Evolutionary conservation across 2,797 vertebrate genomes (phyloP).

Genomic region (Scolopax rusticola): DNA sequence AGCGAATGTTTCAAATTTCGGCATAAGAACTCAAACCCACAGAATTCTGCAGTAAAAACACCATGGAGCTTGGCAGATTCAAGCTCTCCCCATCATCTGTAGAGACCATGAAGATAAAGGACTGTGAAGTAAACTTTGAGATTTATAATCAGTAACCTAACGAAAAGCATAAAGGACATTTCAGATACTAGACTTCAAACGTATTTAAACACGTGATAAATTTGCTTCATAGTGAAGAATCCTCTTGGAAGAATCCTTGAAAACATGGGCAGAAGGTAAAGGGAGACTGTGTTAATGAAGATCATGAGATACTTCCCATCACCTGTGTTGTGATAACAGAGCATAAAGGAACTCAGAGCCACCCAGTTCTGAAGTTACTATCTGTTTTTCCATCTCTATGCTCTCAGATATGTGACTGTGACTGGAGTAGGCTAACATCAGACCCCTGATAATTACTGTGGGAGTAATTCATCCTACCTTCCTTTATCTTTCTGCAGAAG

Average conservation of each 20-base stretch:
- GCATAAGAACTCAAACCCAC: background rate
- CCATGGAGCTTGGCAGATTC: background rate
- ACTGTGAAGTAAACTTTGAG: background rate
- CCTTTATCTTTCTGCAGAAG: background rate
- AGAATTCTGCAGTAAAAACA: background rate
- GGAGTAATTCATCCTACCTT: background rate
- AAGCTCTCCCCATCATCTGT: background rate
- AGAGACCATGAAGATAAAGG: background rate
- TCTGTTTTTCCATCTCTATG: background rate
- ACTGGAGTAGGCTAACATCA: background rate
- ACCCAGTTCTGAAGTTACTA: background rate
- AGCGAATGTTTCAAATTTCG: background rate
- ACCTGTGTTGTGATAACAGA: background rate
- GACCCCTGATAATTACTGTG: accelerated
- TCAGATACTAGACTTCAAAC: background rate
- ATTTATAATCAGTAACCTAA: background rate
- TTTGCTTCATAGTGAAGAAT: background rate
- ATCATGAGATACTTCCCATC: background rate
- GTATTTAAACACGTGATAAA: background rate
- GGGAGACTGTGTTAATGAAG: background rate
- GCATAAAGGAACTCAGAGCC: background rate
- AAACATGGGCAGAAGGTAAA: background rate
- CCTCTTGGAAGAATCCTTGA: background rate
- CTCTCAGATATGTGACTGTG: background rate
- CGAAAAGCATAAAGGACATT: background rate